A percentile compares a stretch with the other conserved stretches of the same genome.
Conservation (phyloP, 1,140 invertebrate species). For the Apis dorsata region DNA sequence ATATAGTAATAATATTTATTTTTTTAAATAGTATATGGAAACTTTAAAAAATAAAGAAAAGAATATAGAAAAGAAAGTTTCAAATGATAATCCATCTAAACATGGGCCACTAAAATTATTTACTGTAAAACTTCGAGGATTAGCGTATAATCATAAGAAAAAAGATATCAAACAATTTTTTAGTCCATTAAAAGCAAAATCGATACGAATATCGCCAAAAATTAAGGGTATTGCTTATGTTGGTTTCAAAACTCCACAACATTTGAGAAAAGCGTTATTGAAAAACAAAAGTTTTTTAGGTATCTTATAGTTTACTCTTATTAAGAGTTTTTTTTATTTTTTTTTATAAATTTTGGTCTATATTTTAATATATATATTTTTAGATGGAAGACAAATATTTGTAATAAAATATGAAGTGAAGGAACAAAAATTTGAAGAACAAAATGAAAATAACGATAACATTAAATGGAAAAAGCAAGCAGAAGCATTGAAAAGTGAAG, state of each 20-base stretch:
- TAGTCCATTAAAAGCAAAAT: slow-evolving; percentile 87
- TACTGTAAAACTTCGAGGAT: slow-evolving; percentile 84
- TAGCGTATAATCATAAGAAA: slow-evolving; percentile 88
- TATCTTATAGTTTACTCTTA: slow-evolving; percentile 67
- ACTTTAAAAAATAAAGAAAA: slow-evolving; percentile 74
- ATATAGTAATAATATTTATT: no score
- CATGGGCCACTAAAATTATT: slow-evolving; percentile 81
- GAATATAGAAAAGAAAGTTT: slow-evolving; percentile 29
- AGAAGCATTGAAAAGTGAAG: slow-evolving; percentile 86
- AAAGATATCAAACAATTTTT: slow-evolving; percentile 93
- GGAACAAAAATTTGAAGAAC: slow-evolving; percentile 69
- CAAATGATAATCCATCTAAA: slow-evolving; percentile 61
- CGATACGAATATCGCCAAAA: slow-evolving; percentile 89
- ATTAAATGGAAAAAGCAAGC: slow-evolving; percentile 87
- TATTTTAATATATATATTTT: slow-evolving; percentile 18
- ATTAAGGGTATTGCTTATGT: slow-evolving; percentile 94
- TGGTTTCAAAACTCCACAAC: slow-evolving; percentile 91
- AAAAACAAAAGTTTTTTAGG: slow-evolving; percentile 94
- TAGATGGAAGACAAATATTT: slow-evolving; percentile 85
- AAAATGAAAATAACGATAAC: slow-evolving; percentile 60
- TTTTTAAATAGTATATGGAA: slow-evolving; percentile 82
- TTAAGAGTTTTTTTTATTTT: slow-evolving; percentile 19
- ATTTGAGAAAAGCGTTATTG: slow-evolving; percentile 89
- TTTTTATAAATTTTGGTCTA: not conserved
- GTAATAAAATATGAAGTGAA: slow-evolving; percentile 83